These are phyloP conservation scores for Pangasius sanitwongsei DNA, from an alignment of 2,797 vertebrate genomes.

Conservation along the genomic window DNA sequence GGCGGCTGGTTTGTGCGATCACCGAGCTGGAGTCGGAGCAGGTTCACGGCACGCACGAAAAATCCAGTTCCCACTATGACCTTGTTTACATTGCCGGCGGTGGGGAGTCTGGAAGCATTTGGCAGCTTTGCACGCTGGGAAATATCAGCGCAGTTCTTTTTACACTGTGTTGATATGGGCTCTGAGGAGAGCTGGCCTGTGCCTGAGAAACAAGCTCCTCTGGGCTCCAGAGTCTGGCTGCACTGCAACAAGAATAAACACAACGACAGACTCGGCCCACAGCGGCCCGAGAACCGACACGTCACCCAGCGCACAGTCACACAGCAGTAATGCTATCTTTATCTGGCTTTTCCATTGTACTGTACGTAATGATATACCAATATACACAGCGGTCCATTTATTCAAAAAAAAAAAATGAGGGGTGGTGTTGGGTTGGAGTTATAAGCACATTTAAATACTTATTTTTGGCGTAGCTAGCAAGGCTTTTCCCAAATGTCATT, in stretches of 20 bases:
- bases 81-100: slow-evolving; percentile 74
- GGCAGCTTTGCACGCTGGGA: slow-evolving; percentile 72
- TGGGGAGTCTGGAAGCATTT: slow-evolving; percentile 75
- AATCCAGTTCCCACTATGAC: slow-evolving; percentile 51
- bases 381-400: background rate
- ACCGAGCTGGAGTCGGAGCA: slow-evolving; percentile 56
- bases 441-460: slow-evolving; percentile 26
- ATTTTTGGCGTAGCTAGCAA: slow-evolving; percentile 1
- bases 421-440: slow-evolving; percentile 9
- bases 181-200: slow-evolving; percentile 76
- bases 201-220: slow-evolving; percentile 74
- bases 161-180: slow-evolving; percentile 78
- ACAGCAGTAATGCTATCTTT: slow-evolving; percentile 16
- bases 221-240: slow-evolving; percentile 69
- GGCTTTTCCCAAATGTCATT: slow-evolving; percentile 27
- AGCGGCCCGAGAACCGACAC: slow-evolving; percentile 46
- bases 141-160: slow-evolving; percentile 74
- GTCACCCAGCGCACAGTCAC: slow-evolving; percentile 23
- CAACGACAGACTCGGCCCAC: slow-evolving; percentile 56
- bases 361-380: background rate
- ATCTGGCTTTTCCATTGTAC: slow-evolving; percentile 4
- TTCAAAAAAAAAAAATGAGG: background rate
- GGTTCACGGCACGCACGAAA: slow-evolving; percentile 59
- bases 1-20: slow-evolving; percentile 32
- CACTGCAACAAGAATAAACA: slow-evolving; percentile 76